Conservation (phyloP, 2,113 vertebrate genomes). For the Oncorhynchus kisutch region DNA sequence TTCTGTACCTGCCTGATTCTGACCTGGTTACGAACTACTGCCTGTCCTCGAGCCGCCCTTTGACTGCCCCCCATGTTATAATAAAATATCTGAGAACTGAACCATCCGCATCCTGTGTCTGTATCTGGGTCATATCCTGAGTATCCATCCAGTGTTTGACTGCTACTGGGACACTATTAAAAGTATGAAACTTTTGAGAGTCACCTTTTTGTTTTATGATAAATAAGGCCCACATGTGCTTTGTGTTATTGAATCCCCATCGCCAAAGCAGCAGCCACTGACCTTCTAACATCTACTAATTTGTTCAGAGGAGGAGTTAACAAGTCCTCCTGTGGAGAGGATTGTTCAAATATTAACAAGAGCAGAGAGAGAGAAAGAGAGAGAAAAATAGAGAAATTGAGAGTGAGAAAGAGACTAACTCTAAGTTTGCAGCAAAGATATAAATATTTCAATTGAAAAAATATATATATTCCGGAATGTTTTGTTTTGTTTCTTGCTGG, state of each 20-base stretch:
- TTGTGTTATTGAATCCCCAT: constrained; percentile 33
- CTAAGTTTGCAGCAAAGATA: not conserved
- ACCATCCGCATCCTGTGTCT: too few species aligned
- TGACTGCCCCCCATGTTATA: too few species aligned
- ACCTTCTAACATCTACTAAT: constrained; percentile 69
- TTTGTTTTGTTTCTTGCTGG: not conserved
- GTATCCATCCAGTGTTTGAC: not conserved
- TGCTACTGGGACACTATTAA: constrained; percentile 28
- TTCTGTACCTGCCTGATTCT: too few species aligned
- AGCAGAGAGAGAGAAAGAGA: not conserved
- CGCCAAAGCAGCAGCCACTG: constrained; percentile 31
- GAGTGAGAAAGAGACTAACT: not conserved
- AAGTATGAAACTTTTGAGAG: constrained; percentile 56
- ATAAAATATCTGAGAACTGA: too few species aligned
- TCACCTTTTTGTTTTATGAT: constrained; percentile 53
- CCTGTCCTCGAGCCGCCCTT: too few species aligned
- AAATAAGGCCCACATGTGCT: constrained; percentile 54
- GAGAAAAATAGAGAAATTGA: not conserved
- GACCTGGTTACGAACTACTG: too few species aligned
- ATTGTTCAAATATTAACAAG: constrained; percentile 52
- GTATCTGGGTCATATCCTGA: too few species aligned
- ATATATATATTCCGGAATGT: not conserved
- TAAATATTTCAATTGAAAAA: not conserved
- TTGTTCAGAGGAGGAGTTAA: constrained; percentile 68
- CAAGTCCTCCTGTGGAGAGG: constrained; percentile 55